Evolutionary conservation across 2,113 vertebrate species (phyloP).

Genomic region (Kryptolebias marmoratus): DNA sequence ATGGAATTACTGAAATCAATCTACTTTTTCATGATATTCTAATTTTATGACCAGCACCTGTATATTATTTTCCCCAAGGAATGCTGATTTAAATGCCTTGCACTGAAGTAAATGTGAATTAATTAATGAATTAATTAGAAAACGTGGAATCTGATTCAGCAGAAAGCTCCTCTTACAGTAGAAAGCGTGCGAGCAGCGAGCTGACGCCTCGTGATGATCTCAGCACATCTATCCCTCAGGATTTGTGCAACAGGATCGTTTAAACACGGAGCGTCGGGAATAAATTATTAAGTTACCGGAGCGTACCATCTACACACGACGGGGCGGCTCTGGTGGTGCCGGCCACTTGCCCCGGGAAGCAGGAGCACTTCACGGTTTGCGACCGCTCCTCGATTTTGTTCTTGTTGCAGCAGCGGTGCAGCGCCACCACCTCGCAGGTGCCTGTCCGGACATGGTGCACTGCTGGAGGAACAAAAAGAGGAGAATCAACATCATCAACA

Average conservation of each 20-base stretch:
- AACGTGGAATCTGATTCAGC: neutral
- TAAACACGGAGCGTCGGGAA: neutral
- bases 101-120: too few species aligned
- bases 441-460: constrained; percentile 92
- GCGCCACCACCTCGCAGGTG: constrained; percentile 96
- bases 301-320: constrained; percentile 96
- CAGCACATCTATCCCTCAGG: constrained; percentile 27
- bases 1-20: too few species aligned
- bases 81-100: too few species aligned
- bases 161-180: neutral
- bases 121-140: neutral
- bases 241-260: constrained; percentile 27
- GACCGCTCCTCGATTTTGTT: constrained; percentile 99
- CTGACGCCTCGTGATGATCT: constrained; percentile 22
- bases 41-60: too few species aligned
- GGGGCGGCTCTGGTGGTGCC: constrained; percentile 95
- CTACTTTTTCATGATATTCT: too few species aligned
- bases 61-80: too few species aligned
- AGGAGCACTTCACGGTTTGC: constrained; percentile 98
- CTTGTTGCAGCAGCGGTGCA: constrained; percentile 99
- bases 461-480: constrained; percentile 64
- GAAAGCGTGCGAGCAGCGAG: neutral
- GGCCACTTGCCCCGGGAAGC: constrained; percentile 97
- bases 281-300: constrained; percentile 23
- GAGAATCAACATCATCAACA: constrained; percentile 4